phyloP scores from a whole-genome alignment of 1,140 invertebrate genomes.

The Anagrus nilaparvatae region DNA sequence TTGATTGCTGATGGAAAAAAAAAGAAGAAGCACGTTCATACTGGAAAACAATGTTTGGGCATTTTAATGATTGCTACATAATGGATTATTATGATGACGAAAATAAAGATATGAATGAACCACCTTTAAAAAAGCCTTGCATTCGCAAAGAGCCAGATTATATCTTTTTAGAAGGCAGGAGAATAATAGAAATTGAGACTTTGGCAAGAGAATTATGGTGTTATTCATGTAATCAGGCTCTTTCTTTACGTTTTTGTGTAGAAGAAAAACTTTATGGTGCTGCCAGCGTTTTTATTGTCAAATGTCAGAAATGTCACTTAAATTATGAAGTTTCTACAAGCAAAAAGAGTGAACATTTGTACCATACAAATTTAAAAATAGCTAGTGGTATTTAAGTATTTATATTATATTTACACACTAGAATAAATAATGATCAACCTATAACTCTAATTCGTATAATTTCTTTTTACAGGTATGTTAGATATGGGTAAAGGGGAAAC shows the following conservation, averaged over 20 bases:
- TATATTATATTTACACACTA: background rate
- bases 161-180: conserved; percentile 9
- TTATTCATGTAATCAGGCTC: conserved; percentile 3
- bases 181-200: conserved; percentile 10
- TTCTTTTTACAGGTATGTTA: conserved; percentile 9
- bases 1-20: too few species aligned
- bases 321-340: background rate
- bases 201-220: conserved; percentile 13
- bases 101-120: too few species aligned
- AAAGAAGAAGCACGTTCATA: too few species aligned
- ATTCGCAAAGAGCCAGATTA: too few species aligned
- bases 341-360: conserved; percentile 3
- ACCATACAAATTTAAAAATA: conserved; percentile 9
- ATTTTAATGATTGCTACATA: too few species aligned
- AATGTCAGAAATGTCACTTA: conserved; percentile 2
- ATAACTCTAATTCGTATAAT: background rate
- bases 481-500: conserved; percentile 6
- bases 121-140: too few species aligned
- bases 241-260: conserved; percentile 5
- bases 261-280: conserved; percentile 7
- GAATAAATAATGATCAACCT: background rate
- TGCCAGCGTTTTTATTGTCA: conserved; percentile 3
- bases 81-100: too few species aligned
- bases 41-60: too few species aligned
- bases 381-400: conserved; percentile 8